Percentiles rank a stretch among this genome's conserved stretches.
phyloP scores from a whole-genome alignment of 1,140 invertebrate genomes.

The Nixonia krombeini region DNA sequence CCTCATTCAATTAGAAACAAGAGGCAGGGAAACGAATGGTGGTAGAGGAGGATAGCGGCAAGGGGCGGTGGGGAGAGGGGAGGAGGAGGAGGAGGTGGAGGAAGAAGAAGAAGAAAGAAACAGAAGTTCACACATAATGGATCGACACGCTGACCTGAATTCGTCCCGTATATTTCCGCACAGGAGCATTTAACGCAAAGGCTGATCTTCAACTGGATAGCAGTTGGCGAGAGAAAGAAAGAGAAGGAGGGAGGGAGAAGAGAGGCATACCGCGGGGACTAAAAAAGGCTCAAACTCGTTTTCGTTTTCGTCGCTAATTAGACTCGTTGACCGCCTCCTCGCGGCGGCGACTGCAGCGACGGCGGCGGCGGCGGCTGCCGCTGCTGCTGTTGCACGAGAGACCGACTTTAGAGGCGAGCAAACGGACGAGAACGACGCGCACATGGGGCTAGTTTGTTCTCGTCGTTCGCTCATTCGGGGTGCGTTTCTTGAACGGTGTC shows the following conservation, averaged over 20 bases:
- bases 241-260: conserved; percentile 31
- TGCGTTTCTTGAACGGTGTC: conserved; percentile 60
- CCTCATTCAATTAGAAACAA: too few relatives aligned
- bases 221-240: conserved; percentile 25
- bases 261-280: conserved; percentile 33
- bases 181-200: conserved; percentile 22
- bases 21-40: too few relatives aligned
- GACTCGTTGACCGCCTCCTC: conserved; percentile 69
- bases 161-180: conserved; percentile 43
- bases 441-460: conserved; percentile 62
- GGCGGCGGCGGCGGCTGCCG: conserved; percentile 52
- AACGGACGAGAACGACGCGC: conserved; percentile 43
- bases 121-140: conserved; percentile 22
- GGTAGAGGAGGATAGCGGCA: not conserved
- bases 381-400: too few relatives aligned
- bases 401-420: conserved; percentile 53
- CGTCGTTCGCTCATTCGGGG: conserved; percentile 66
- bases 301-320: conserved; percentile 74
- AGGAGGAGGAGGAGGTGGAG: not conserved
- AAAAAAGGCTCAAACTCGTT: conserved; percentile 72
- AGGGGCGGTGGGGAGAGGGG: too few relatives aligned
- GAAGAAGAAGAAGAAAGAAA: conserved; percentile 14
- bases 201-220: conserved; percentile 18
- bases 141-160: conserved; percentile 65
- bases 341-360: conserved; percentile 54